Percentiles rank a stretch among this genome's conserved stretches.
Evolutionary conservation across 2,113 vertebrate species (phyloP).

Genomic region (Tragulus kanchil): DNA sequence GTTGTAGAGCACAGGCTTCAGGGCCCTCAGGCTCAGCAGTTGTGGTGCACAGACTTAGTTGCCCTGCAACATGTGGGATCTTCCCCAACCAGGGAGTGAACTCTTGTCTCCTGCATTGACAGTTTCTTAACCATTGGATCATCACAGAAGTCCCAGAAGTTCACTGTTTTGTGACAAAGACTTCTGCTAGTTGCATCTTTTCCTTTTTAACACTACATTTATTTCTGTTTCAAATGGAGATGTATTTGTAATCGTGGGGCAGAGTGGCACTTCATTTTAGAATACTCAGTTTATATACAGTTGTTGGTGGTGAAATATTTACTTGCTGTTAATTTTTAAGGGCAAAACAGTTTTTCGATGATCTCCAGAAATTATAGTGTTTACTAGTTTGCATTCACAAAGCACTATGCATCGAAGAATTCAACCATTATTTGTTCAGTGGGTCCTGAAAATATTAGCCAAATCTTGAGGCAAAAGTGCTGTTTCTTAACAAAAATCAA

Average conservation of each 20-base stretch:
- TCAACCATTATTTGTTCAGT: neutral
- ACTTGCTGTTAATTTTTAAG: neutral
- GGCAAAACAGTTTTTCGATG: neutral
- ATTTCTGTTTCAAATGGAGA: neutral
- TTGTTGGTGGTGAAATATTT: neutral
- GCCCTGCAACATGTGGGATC: neutral
- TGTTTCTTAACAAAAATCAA: neutral
- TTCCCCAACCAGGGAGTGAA: neutral
- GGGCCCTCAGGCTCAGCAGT: neutral
- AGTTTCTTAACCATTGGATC: neutral
- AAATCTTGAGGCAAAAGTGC: neutral
- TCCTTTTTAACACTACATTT: neutral
- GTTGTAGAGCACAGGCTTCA: neutral
- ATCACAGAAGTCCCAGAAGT: neutral
- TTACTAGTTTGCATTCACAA: neutral
- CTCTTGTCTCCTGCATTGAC: neutral
- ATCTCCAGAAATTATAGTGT: neutral
- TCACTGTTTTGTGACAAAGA: neutral
- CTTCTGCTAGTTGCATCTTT: neutral
- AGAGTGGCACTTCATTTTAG: neutral
- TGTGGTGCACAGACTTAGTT: neutral
- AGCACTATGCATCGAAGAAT: neutral
- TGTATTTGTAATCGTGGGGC: neutral
- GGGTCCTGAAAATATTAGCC: neutral
- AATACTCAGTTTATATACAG: neutral